Conservation (phyloP, 1,140 invertebrate species). For the Drosophila cardini region DNA sequence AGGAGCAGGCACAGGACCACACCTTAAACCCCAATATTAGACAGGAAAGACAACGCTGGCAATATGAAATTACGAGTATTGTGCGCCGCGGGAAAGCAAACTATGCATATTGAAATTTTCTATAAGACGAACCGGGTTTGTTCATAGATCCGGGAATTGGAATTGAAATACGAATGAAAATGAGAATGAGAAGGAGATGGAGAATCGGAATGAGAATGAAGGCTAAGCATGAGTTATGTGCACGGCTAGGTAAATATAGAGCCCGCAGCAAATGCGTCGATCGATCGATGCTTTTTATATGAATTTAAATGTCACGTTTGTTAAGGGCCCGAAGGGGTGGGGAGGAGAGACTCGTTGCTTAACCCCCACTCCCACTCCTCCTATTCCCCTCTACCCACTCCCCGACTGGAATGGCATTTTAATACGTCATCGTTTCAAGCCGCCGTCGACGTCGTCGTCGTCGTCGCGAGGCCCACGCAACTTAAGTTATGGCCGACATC, state of each 20-base stretch:
- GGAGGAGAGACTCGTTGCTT: neutral
- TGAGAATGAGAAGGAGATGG: neutral
- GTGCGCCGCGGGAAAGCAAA: slow-evolving; percentile 37
- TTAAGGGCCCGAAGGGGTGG: slow-evolving; percentile 17
- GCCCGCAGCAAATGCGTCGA: slow-evolving; percentile 69
- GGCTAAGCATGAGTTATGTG: slow-evolving; percentile 78
- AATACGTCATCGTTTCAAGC: slow-evolving; percentile 79
- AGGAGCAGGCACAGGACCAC: slow-evolving; percentile 67
- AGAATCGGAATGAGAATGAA: slow-evolving; percentile 8
- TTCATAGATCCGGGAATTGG: neutral
- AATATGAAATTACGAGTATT: slow-evolving; percentile 45
- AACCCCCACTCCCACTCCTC: slow-evolving; percentile 14
- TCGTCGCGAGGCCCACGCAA: slow-evolving; percentile 62
- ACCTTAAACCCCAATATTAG: slow-evolving; percentile 46
- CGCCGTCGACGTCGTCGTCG: slow-evolving; percentile 5
- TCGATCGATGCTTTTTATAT: slow-evolving; percentile 80
- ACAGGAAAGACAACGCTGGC: slow-evolving; percentile 28
- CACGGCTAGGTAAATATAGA: slow-evolving; percentile 78
- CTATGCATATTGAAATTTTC: slow-evolving; percentile 57
- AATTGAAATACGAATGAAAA: neutral
- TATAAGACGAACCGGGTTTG: slow-evolving; percentile 10
- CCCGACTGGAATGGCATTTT: slow-evolving; percentile 67
- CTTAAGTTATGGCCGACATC: slow-evolving; percentile 77
- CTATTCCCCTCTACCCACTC: neutral
- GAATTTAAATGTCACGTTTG: slow-evolving; percentile 80